phyloP scores from a whole-genome alignment of 2,113 vertebrate genomes.

The Trichomycterus rosablanca region DNA sequence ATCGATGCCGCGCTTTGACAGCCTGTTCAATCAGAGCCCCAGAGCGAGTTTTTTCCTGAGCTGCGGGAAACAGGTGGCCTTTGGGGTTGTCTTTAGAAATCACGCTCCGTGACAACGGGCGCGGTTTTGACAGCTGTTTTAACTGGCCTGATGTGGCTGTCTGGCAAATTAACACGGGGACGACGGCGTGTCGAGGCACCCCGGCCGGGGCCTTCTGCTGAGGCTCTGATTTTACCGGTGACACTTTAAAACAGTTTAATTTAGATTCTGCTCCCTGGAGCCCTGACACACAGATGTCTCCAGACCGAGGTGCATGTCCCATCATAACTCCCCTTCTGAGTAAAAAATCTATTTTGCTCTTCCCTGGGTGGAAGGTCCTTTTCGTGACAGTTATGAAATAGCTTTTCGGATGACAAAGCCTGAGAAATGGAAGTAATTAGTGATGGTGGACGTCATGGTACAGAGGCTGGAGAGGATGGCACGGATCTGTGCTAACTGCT shows the following conservation, averaged over 20 bases:
- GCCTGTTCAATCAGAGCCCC: constrained; percentile 43
- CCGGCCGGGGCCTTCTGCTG: constrained; percentile 4
- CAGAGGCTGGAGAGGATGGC: constrained; percentile 33
- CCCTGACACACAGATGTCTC: constrained; percentile 57
- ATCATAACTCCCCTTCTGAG: constrained; percentile 71
- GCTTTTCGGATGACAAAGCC: constrained; percentile 48
- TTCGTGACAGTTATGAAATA: constrained; percentile 49
- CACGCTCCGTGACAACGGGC: constrained; percentile 31
- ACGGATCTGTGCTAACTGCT: constrained; percentile 44
- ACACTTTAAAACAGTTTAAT: constrained; percentile 70
- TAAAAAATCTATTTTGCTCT: constrained; percentile 69
- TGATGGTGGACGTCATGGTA: constrained; percentile 51
- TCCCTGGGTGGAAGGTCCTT: background rate
- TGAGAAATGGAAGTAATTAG: constrained; percentile 58
- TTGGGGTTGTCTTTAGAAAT: constrained; percentile 37
- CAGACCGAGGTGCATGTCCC: constrained; percentile 65
- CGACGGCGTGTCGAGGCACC: background rate
- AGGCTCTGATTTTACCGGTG: constrained; percentile 48
- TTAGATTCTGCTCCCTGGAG: constrained; percentile 49
- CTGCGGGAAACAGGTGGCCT: constrained; percentile 38
- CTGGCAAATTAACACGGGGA: constrained; percentile 37
- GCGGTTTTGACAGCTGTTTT: constrained; percentile 33
- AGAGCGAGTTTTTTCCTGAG: constrained; percentile 6
- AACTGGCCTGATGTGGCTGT: constrained; percentile 28
- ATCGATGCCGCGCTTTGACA: constrained; percentile 42